Conservation (phyloP, 2,888 invertebrate genomes). For the Eupithecia inturbata region DNA sequence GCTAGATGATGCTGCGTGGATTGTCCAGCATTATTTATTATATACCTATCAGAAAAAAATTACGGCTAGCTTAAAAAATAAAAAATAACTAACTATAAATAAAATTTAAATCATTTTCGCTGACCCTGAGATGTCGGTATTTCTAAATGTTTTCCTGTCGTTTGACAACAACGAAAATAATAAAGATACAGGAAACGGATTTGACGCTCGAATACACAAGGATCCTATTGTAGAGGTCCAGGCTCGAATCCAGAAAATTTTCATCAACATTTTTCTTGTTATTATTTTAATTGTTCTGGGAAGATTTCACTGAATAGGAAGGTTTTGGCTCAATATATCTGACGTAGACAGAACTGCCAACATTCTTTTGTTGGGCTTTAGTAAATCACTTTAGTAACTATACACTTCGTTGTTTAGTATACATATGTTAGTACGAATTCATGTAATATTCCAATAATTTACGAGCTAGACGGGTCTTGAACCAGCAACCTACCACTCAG, state of each 20-base stretch:
- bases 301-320: not conserved
- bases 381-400: not conserved
- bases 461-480: not conserved
- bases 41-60: not conserved
- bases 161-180: constrained; percentile 9
- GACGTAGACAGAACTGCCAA: not conserved
- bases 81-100: not conserved
- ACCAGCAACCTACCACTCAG: too few relatives aligned
- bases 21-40: too few relatives aligned
- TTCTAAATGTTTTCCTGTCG: constrained; percentile 13
- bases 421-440: not conserved
- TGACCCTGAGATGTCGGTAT: constrained; percentile 5
- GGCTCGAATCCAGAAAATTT: constrained; percentile 1
- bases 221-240: constrained; percentile 7
- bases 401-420: too few relatives aligned
- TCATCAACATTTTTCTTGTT: not conserved
- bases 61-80: not conserved
- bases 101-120: not conserved
- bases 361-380: not conserved
- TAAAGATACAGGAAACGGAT: constrained; percentile 10
- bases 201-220: constrained; percentile 8
- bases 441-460: not conserved
- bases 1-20: too few relatives aligned
- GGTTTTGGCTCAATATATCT: not conserved
- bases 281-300: constrained; percentile 8